Evolutionary conservation across 2,888 invertebrate genomes (phyloP).

Genomic region (Argyresthia goedartella): DNA sequence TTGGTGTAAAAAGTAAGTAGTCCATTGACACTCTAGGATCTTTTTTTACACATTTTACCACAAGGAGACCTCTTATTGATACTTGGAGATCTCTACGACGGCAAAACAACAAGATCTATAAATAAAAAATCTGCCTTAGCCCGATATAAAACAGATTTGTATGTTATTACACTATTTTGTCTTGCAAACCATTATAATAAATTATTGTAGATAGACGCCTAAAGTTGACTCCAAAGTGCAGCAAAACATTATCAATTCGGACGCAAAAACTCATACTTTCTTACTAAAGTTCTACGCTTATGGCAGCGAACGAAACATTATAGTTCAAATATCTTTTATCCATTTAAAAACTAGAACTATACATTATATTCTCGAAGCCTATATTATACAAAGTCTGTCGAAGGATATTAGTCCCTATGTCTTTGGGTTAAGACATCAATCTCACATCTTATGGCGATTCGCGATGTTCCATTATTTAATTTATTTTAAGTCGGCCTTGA

Average conservation of each 20-base stretch:
- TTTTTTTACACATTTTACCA: background rate
- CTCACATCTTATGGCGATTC: slow-evolving; percentile 2
- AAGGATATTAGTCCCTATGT: slow-evolving; percentile 11
- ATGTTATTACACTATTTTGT: background rate
- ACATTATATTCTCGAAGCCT: slow-evolving; percentile 48
- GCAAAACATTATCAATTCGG: background rate
- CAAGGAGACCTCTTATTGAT: background rate
- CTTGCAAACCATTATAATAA: background rate
- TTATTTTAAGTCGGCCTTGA: background rate
- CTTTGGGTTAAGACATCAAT: slow-evolving; percentile 10
- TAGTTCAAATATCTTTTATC: slow-evolving; percentile 59
- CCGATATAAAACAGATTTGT: slow-evolving; percentile 1
- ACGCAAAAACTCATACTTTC: background rate
- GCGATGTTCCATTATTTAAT: background rate
- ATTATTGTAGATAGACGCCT: slow-evolving; percentile 10
- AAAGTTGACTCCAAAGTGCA: slow-evolving; percentile 32
- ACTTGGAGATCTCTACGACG: background rate
- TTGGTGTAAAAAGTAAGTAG: background rate
- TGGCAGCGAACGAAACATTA: slow-evolving; percentile 50
- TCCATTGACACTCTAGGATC: background rate
- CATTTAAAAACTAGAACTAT: slow-evolving; percentile 31
- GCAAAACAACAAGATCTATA: background rate
- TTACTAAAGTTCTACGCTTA: slow-evolving; percentile 34
- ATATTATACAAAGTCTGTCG: slow-evolving; percentile 48
- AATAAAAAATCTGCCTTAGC: slow-evolving; percentile 8